Percentiles rank a stretch among this genome's conserved stretches.
Conservation (phyloP, 2,797 vertebrate species). For the Acestrorhynchus altus region DNA sequence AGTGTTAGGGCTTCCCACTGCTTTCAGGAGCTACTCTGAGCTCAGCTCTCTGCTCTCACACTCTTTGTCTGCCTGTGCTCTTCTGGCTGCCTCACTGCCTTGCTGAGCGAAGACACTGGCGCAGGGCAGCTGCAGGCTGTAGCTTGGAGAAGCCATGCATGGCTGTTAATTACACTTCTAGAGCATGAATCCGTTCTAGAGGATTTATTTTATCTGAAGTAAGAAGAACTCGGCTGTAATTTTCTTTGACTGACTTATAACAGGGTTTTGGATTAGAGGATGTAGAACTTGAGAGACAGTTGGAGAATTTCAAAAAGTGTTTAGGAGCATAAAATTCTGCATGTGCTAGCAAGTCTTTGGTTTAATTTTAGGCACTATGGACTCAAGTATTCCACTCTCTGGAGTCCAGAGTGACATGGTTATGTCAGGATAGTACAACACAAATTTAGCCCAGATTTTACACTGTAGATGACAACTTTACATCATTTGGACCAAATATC, state of each 20-base stretch:
- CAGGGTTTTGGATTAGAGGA: background rate
- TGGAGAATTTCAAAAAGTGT: background rate
- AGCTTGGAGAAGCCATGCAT: constrained; percentile 1
- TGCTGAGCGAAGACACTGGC: constrained; percentile 17
- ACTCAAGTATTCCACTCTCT: too few species aligned
- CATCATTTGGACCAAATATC: too few species aligned
- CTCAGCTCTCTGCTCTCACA: constrained; percentile 25
- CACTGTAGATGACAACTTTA: too few species aligned
- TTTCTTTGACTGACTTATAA: background rate
- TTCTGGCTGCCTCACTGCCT: constrained; percentile 18
- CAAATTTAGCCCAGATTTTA: too few species aligned
- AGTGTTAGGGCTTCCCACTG: constrained; percentile 17
- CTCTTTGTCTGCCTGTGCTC: constrained; percentile 28
- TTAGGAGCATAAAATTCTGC: background rate
- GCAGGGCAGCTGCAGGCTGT: constrained; percentile 18
- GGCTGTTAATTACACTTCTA: constrained; percentile 33
- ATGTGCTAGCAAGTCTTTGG: too few species aligned
- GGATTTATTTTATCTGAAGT: constrained; percentile 1
- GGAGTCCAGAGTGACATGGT: too few species aligned
- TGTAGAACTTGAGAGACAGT: background rate
- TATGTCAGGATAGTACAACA: too few species aligned
- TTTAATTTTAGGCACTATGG: background rate
- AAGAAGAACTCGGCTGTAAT: background rate
- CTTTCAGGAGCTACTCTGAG: constrained; percentile 33
- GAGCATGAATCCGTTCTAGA: background rate